Evolutionary conservation across 2,888 invertebrate species (phyloP).

Genomic region (Coenonympha arcania): DNA sequence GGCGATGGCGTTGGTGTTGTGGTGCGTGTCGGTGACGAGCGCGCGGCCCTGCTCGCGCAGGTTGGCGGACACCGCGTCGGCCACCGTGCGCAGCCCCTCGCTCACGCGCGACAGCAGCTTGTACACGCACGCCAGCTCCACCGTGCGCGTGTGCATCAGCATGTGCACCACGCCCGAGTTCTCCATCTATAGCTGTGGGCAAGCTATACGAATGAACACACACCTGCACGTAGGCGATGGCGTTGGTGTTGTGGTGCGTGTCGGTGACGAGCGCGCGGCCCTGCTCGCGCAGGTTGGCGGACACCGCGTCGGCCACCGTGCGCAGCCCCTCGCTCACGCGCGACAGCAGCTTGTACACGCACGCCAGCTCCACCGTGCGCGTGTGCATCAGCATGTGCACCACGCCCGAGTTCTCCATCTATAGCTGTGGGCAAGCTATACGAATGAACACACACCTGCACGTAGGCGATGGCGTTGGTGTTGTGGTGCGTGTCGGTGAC

Average conservation of each 20-base stretch:
- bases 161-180: too few species aligned
- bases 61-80: conserved; percentile 95
- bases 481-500: too few species aligned
- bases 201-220: too few species aligned
- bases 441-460: too few species aligned
- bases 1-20: conserved; percentile 90
- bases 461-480: conserved; percentile 94
- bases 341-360: too few species aligned
- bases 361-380: conserved; percentile 96
- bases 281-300: too few species aligned
- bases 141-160: too few species aligned
- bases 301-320: too few species aligned
- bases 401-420: conserved; percentile 99
- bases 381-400: conserved; percentile 99
- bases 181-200: too few species aligned
- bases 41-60: conserved; percentile 96
- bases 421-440: too few species aligned
- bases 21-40: conserved; percentile 93
- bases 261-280: too few species aligned
- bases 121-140: conserved; percentile 98
- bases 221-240: conserved; percentile 85
- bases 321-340: too few species aligned
- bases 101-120: conserved; percentile 94
- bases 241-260: conserved; percentile 90
- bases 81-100: conserved; percentile 95